Evolutionary conservation across 2,797 vertebrate species (phyloP).

Genomic region (Gymnocypris eckloni): DNA sequence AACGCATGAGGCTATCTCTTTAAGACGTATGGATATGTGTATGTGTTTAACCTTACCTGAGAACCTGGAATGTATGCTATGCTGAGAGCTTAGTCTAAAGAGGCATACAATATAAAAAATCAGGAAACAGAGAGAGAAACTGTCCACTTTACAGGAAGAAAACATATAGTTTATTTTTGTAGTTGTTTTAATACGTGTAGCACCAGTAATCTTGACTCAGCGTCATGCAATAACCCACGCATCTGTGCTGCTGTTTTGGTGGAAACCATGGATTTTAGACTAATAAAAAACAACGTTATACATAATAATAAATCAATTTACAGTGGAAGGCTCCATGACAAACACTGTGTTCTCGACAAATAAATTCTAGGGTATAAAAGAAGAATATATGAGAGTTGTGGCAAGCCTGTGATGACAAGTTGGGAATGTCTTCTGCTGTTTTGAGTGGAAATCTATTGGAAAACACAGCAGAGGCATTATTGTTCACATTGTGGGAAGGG

Average conservation of each 20-base stretch:
- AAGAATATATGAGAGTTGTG: conserved; percentile 10
- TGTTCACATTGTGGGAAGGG: conserved; percentile 42
- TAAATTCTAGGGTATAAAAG: neutral
- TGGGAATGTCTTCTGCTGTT: conserved; percentile 49
- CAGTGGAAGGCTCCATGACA: neutral
- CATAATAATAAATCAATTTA: conserved; percentile 6
- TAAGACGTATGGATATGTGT: conserved; percentile 13
- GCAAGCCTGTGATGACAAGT: conserved; percentile 27
- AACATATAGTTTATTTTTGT: neutral
- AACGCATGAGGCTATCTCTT: neutral
- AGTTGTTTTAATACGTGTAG: neutral
- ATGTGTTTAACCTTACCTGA: neutral
- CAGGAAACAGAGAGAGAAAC: neutral
- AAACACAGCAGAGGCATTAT: conserved; percentile 33
- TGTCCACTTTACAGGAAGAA: neutral
- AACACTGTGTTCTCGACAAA: neutral
- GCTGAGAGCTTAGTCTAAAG: neutral
- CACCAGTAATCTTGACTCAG: neutral
- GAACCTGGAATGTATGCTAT: conserved; percentile 32
- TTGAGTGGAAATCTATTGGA: conserved; percentile 32
- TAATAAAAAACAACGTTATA: neutral
- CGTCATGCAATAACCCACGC: neutral
- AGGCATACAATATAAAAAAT: neutral
- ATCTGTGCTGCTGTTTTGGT: neutral
- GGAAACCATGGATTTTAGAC: neutral